phyloP scores from a whole-genome alignment of 2,888 invertebrate genomes.

The Athalia circularis region DNA sequence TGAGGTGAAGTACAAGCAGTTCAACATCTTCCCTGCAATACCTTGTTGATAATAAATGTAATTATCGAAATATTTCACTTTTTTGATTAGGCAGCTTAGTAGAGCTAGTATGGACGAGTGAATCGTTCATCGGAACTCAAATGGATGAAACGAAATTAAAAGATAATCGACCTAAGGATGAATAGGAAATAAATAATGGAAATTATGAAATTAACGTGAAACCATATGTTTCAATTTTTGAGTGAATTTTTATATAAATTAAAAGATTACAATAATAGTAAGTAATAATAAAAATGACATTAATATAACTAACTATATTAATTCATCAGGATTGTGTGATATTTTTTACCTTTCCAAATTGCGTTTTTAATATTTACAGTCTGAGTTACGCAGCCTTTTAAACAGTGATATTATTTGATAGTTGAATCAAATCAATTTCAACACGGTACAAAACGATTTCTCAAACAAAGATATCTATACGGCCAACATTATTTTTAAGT shows the following conservation, averaged over 20 bases:
- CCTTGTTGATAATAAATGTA: slow-evolving; percentile 25
- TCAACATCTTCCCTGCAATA: slow-evolving; percentile 26
- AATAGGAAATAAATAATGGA: slow-evolving; percentile 42
- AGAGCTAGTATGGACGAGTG: slow-evolving; percentile 4
- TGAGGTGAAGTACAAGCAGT: slow-evolving; percentile 23
- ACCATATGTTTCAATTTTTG: slow-evolving; percentile 41
- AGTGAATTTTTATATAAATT: slow-evolving; percentile 50
- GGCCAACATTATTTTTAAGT: slow-evolving; percentile 11
- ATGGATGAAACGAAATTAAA: slow-evolving; percentile 29
- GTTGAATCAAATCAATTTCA: slow-evolving; percentile 17
- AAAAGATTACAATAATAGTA: slow-evolving; percentile 52
- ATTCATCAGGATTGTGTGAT: slow-evolving; percentile 50
- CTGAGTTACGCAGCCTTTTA: slow-evolving; percentile 41
- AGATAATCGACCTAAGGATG: slow-evolving; percentile 1
- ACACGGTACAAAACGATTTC: slow-evolving; percentile 20
- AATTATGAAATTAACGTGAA: slow-evolving; percentile 41
- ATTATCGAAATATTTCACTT: slow-evolving; percentile 46
- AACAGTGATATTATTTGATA: slow-evolving; percentile 3
- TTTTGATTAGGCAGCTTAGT: not conserved
- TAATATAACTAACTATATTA: slow-evolving; percentile 56
- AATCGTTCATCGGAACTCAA: not conserved
- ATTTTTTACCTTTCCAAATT: slow-evolving; percentile 51
- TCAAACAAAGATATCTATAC: slow-evolving; percentile 19
- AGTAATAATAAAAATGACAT: slow-evolving; percentile 57
- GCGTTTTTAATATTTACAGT: slow-evolving; percentile 56